phyloP scores from a whole-genome alignment of 2,113 vertebrate genomes.

The Rhodinocichla rosea region DNA sequence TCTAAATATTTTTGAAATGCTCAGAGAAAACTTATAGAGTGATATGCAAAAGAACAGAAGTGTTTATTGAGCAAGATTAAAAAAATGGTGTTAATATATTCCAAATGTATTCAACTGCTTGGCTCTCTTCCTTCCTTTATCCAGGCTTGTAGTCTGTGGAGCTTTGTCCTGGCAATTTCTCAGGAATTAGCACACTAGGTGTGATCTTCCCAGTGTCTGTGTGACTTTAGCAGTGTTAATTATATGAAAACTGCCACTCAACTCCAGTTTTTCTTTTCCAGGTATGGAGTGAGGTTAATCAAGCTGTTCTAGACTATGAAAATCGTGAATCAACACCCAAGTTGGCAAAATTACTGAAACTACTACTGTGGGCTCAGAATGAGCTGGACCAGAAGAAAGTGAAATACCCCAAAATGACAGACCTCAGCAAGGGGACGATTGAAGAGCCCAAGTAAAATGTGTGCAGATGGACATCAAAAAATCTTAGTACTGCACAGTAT shows the following conservation, averaged over 20 bases:
- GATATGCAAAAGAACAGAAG: background rate
- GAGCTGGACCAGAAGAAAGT: constrained; percentile 99
- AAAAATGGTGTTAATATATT: background rate
- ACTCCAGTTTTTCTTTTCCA: constrained; percentile 57
- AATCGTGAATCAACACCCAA: constrained; percentile 96
- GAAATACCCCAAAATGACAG: constrained; percentile 99
- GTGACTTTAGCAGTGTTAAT: background rate
- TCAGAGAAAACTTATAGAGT: background rate
- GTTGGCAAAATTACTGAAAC: constrained; percentile 95
- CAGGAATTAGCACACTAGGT: background rate
- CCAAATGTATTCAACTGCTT: background rate
- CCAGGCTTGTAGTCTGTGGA: background rate
- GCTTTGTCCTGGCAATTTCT: background rate
- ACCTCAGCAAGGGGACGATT: constrained; percentile 97
- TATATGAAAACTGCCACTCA: background rate
- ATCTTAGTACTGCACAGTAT: constrained; percentile 50
- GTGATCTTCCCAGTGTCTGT: background rate
- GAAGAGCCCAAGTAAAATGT: constrained; percentile 93
- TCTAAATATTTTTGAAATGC: background rate
- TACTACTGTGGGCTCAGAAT: constrained; percentile 98
- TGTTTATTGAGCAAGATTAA: background rate
- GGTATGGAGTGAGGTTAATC: constrained; percentile 99
- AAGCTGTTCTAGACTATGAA: constrained; percentile 91
- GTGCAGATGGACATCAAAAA: constrained; percentile 44
- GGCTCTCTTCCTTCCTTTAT: background rate